Conservation (phyloP, 2,888 invertebrate species). For the Melieria omissa region DNA sequence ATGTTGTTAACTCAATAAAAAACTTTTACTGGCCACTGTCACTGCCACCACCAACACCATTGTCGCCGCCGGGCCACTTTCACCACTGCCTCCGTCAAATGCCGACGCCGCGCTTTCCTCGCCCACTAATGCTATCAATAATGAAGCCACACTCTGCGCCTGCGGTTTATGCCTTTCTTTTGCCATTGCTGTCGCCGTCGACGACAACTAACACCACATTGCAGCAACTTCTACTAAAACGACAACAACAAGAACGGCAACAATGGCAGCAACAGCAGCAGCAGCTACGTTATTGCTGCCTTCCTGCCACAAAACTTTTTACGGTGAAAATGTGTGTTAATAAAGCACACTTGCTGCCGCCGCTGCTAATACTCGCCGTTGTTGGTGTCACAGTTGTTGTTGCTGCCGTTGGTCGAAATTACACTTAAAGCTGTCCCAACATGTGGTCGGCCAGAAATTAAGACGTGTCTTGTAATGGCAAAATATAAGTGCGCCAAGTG, state of each 20-base stretch:
- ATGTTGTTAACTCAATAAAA: slow-evolving; percentile 18
- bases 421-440: slow-evolving; percentile 7
- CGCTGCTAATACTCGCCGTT: no score
- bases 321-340: slow-evolving; percentile 8
- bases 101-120: neutral
- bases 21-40: neutral
- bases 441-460: slow-evolving; percentile 18
- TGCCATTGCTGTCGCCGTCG: no score
- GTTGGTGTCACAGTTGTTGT: slow-evolving; percentile 36
- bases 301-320: no score
- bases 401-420: neutral
- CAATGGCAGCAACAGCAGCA: no score
- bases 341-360: slow-evolving; percentile 56
- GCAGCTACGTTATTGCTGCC: no score
- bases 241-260: no score
- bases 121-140: slow-evolving; percentile 23
- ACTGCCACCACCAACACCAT: neutral
- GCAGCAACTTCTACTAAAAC: neutral
- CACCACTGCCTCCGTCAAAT: no score
- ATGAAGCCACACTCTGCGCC: slow-evolving; percentile 30
- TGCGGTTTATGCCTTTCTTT: slow-evolving; percentile 20
- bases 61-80: no score
- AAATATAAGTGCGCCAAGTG: slow-evolving; percentile 1
- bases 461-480: slow-evolving; percentile 8
- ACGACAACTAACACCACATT: no score